phyloP scores from a whole-genome alignment of 2,113 vertebrate genomes.

The Eulacestoma nigropectus region DNA sequence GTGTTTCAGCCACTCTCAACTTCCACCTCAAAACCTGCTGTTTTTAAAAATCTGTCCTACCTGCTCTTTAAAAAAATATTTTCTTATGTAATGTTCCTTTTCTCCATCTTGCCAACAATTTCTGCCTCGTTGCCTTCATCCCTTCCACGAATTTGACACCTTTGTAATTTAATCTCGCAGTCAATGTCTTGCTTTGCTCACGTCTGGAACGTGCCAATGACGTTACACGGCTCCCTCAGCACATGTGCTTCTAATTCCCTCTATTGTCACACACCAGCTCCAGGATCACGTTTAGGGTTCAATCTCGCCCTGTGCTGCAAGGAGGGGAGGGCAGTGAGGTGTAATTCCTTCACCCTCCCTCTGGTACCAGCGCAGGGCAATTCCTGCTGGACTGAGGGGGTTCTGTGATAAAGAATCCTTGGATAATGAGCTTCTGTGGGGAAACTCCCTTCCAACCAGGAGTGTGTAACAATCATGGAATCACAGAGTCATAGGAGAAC shows the following conservation, averaged over 20 bases:
- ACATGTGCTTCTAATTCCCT: conserved; percentile 42
- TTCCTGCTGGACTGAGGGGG: background rate
- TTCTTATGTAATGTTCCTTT: conserved; percentile 3
- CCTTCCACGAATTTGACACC: background rate
- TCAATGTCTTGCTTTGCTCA: conserved; percentile 14
- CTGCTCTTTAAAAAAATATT: background rate
- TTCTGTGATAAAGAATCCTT: background rate
- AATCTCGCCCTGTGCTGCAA: background rate
- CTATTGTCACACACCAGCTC: background rate
- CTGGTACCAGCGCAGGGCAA: background rate
- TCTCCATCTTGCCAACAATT: background rate
- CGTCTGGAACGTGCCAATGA: background rate
- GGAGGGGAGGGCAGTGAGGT: background rate
- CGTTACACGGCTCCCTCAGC: background rate
- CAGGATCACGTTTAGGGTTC: background rate
- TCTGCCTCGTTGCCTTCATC: background rate
- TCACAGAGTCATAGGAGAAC: background rate
- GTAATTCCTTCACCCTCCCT: background rate
- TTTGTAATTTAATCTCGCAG: conserved; percentile 1
- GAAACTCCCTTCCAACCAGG: background rate
- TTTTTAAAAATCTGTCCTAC: background rate
- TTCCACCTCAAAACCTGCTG: background rate
- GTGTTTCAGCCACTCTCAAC: background rate
- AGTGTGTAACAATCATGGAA: background rate
- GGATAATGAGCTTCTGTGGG: background rate